Evolutionary conservation across 2,888 invertebrate species (phyloP).

Genomic region (Hylaea fasciaria): DNA sequence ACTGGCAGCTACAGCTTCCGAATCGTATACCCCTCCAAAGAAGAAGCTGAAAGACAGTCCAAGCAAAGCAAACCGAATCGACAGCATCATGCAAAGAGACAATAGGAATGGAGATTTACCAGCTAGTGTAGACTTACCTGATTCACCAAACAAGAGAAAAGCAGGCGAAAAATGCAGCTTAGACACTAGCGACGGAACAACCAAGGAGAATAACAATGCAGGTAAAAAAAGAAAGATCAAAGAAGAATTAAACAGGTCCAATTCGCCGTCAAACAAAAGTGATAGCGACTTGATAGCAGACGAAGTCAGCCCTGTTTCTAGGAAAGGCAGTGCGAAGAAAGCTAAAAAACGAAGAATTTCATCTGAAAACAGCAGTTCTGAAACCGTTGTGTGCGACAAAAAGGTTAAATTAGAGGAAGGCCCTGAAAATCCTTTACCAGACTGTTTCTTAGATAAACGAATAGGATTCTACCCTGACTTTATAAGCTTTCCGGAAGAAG

Average conservation of each 20-base stretch:
- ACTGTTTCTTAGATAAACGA: constrained; percentile 64
- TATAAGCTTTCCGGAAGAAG: constrained; percentile 70
- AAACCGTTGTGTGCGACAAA: constrained; percentile 3
- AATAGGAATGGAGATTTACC: not conserved
- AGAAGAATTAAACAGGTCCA: constrained; percentile 36
- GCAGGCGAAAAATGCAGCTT: constrained; percentile 2
- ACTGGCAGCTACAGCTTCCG: constrained; percentile 63
- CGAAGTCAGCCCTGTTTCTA: constrained; percentile 3
- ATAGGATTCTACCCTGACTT: constrained; percentile 80
- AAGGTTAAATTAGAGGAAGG: constrained; percentile 8
- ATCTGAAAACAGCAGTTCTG: not conserved
- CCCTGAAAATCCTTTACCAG: constrained; percentile 70
- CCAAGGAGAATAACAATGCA: constrained; percentile 4
- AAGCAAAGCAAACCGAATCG: constrained; percentile 41
- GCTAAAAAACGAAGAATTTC: constrained; percentile 11
- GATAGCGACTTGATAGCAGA: constrained; percentile 3
- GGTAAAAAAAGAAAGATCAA: constrained; percentile 27
- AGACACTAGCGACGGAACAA: not conserved
- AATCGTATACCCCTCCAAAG: constrained; percentile 51
- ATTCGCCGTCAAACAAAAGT: constrained; percentile 30
- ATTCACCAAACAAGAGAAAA: constrained; percentile 26
- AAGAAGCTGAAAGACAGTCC: constrained; percentile 65
- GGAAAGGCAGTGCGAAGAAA: constrained; percentile 21
- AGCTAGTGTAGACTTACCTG: constrained; percentile 1
- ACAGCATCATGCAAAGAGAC: constrained; percentile 31